A percentile compares a stretch with the other conserved stretches of the same genome.
Conservation (phyloP, 2,113 vertebrate species). For the Poeciliopsis turrubarensis region DNA sequence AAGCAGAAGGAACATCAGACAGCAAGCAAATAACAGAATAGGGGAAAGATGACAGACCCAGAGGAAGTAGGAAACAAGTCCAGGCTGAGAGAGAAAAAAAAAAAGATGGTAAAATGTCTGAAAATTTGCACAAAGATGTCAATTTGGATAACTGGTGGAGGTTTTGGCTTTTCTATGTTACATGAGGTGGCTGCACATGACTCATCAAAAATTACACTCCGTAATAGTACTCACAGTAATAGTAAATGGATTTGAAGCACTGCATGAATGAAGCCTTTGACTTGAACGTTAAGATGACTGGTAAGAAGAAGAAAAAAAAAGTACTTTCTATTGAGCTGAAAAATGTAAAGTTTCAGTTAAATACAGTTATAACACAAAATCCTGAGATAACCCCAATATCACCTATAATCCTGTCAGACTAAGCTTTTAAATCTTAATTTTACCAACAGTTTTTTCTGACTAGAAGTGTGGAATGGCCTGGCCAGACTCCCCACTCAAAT, state of each 20-base stretch:
- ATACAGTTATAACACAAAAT: background rate
- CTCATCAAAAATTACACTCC: conserved; percentile 22
- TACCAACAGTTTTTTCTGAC: no score
- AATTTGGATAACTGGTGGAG: conserved; percentile 13
- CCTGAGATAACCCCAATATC: no score
- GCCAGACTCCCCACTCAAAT: no score
- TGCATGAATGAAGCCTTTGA: conserved; percentile 10
- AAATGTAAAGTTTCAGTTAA: background rate
- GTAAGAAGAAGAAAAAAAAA: background rate
- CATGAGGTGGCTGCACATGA: conserved; percentile 13
- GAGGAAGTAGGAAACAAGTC: background rate
- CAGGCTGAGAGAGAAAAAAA: conserved; percentile 11
- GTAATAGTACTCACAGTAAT: background rate
- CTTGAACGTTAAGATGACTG: background rate
- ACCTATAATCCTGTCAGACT: no score
- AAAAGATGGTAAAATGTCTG: conserved; percentile 4
- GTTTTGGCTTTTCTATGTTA: conserved; percentile 16
- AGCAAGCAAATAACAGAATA: conserved; percentile 8
- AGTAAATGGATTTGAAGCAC: background rate
- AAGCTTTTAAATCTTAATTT: no score
- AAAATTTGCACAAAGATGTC: background rate
- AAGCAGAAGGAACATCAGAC: conserved; percentile 24
- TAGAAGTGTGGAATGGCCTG: no score
- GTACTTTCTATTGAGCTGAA: background rate
- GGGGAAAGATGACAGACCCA: conserved; percentile 1